These are phyloP conservation scores for Nasua narica DNA, from an alignment of 2,797 vertebrate genomes.

Conservation along the genomic window DNA sequence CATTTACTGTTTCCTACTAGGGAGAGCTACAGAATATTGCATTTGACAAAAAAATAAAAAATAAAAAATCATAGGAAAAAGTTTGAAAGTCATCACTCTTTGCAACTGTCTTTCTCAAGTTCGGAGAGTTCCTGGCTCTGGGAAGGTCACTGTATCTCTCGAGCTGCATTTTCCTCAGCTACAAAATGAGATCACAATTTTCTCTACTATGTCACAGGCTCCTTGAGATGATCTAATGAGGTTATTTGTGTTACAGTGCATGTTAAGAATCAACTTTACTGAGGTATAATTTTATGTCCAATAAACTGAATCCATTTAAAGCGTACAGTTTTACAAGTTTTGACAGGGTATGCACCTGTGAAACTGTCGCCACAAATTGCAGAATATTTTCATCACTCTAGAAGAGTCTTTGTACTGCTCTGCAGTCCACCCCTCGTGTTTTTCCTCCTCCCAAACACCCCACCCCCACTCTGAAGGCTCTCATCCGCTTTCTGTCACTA, in stretches of 20 bases:
- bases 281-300: neutral
- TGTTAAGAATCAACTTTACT: neutral
- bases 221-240: neutral
- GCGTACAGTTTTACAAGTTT: neutral
- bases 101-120: neutral
- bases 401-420: neutral
- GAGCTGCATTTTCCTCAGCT: neutral
- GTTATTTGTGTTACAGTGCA: neutral
- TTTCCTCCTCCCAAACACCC: too few relatives aligned
- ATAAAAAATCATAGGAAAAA: neutral
- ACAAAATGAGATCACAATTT: neutral
- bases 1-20: neutral
- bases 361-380: neutral
- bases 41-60: neutral
- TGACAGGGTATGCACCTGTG: neutral
- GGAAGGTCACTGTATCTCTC: neutral
- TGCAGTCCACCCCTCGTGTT: neutral
- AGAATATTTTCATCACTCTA: neutral
- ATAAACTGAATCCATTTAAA: neutral
- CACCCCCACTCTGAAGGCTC: neutral
- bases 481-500: neutral
- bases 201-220: neutral
- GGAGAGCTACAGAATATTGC: neutral
- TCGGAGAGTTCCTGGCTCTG: neutral
- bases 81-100: neutral